These are phyloP conservation scores for Dendroctonus valens DNA, from an alignment of 1,140 invertebrate species.

Conservation along the genomic window DNA sequence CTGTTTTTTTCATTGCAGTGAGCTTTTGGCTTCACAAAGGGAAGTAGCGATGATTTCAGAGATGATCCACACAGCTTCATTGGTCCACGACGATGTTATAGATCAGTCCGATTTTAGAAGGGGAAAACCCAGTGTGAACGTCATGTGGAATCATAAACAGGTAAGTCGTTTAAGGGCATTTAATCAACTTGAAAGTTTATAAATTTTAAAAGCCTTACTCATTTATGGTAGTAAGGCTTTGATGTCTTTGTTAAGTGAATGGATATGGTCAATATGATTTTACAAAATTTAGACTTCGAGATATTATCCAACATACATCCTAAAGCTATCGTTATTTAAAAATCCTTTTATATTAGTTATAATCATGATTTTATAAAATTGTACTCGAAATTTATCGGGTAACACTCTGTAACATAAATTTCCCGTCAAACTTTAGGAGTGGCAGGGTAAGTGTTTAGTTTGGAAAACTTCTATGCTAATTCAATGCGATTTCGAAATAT, in stretches of 20 bases:
- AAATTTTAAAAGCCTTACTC: not conserved
- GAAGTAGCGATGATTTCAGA: slow-evolving; percentile 95
- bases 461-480: too few relatives aligned
- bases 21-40: slow-evolving; percentile 75
- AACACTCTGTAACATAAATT: too few relatives aligned
- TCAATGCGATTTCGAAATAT: too few relatives aligned
- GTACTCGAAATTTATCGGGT: too few relatives aligned
- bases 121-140: slow-evolving; percentile 94
- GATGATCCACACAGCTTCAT: slow-evolving; percentile 99
- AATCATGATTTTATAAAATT: too few relatives aligned
- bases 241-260: not conserved
- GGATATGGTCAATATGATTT: not conserved
- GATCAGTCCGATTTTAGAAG: slow-evolving; percentile 92
- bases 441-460: too few relatives aligned
- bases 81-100: slow-evolving; percentile 99
- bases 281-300: not conserved
- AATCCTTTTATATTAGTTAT: too few relatives aligned
- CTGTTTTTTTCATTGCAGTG: slow-evolving; percentile 52
- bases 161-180: slow-evolving; percentile 53
- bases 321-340: too few relatives aligned
- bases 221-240: not conserved
- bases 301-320: too few relatives aligned
- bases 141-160: slow-evolving; percentile 95
- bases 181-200: too few relatives aligned
- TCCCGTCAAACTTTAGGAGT: too few relatives aligned